A percentile compares a stretch with the other conserved stretches of the same genome.
These are phyloP conservation scores for Parazoanthus swiftii DNA, from an alignment of 92 coral and sea anemone species.

Conservation along the genomic window DNA sequence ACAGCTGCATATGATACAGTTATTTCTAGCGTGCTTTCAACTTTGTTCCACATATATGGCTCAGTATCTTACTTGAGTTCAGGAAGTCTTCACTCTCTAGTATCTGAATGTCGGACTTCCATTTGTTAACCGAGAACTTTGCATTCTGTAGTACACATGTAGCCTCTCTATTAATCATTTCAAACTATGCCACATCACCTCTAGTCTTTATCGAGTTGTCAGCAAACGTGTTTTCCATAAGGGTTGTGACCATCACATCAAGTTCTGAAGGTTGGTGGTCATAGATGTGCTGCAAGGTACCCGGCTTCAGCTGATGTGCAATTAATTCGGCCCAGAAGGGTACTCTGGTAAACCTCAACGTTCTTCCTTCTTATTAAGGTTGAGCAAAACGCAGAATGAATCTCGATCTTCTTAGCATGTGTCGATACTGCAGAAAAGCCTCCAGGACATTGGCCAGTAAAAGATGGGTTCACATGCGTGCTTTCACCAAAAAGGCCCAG, in stretches of 20 bases:
- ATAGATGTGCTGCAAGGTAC: constrained; percentile 13
- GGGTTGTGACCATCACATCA: constrained; percentile 44
- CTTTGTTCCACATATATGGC: constrained; percentile 46
- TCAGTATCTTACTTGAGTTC: constrained; percentile 52
- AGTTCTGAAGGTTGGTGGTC: constrained; percentile 36
- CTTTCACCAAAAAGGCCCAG: constrained; percentile 52
- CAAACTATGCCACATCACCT: constrained; percentile 29
- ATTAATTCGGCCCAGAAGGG: constrained; percentile 46
- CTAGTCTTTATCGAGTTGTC: not conserved
- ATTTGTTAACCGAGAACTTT: constrained; percentile 37
- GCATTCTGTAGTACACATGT: constrained; percentile 38
- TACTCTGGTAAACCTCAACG: constrained; percentile 47
- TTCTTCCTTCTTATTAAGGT: not conserved
- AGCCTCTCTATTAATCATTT: constrained; percentile 51
- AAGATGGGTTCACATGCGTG: constrained; percentile 45
- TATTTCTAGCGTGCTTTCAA: no score
- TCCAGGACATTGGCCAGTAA: constrained; percentile 46
- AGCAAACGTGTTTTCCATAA: constrained; percentile 48
- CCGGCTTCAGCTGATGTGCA: constrained; percentile 9
- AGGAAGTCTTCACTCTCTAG: constrained; percentile 42
- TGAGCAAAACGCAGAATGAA: no score
- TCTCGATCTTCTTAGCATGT: constrained; percentile 22
- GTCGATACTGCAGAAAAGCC: constrained; percentile 52
- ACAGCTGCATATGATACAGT: no score
- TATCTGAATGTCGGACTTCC: constrained; percentile 3